Base-by-base conservation (phyloP, 2,888 invertebrate genomes). In the Eueremaeus valkanovi region DNA sequence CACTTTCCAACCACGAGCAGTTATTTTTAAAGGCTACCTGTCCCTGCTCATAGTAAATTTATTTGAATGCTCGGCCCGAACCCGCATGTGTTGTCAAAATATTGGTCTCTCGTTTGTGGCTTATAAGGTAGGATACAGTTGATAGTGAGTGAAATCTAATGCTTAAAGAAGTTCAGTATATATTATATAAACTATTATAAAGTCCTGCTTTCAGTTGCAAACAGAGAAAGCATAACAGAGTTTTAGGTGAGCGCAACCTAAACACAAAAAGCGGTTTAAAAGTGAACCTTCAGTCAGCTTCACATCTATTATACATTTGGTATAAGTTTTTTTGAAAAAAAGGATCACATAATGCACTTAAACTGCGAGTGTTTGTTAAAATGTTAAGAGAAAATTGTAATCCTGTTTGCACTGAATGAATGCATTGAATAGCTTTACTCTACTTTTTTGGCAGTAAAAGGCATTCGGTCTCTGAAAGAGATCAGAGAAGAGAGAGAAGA, bases 331-430 rank as follows among this genome's bases (percentile, higher is more conserved):
- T n/a, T n/a, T n/a, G n/a, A n/a, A 66, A 36, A 66, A 66, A 21
- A n/a, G 29, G 66, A 66, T 66, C 66, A 58, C 58, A 66, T 61
- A 61, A 61, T 61, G 61, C 61, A 61, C 61, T 61, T 36, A 36
- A 66, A 66, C 66, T 33, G 21, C n/a, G n/a, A 66, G 66, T 66
- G 66, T 66, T 66, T 66, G 66, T 36, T 66, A 36, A n/a, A 36
- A 66, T 33, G 66, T 33, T 18, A 66, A n/a, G 31, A 61, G 27
- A n/a, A 5, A 33, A 6, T 66, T 3, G 36, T 36, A 66, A 36
- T 66, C 33, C 66, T 66, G 66, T 66, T 36, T 36, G 66, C 61
- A 5, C 2, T 29, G 33, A 66, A 66, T 66, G 36, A 36, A 66
- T 66, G n/a, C n/a, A n/a, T n/a, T n/a, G n/a, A n/a, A n/a, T n/a